A percentile compares a stretch with the other conserved stretches of the same genome.
phyloP scores from a whole-genome alignment of 2,888 invertebrate genomes.

The Pocota personata region DNA sequence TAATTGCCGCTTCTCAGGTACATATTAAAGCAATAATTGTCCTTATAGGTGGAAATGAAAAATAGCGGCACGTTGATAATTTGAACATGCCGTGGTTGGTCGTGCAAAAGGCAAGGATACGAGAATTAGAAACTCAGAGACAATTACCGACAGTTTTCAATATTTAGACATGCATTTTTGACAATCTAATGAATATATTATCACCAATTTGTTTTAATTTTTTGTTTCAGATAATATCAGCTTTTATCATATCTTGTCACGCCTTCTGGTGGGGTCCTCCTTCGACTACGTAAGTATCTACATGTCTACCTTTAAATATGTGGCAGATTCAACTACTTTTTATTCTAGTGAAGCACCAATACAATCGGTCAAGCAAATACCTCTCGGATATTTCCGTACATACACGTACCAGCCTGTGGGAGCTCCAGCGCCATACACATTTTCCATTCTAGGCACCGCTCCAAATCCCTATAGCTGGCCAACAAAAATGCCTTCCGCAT shows the following conservation, averaged over 20 bases:
- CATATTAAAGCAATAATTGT: too few species aligned
- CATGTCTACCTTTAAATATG: neutral
- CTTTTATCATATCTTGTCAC: neutral
- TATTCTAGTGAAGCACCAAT: constrained; percentile 60
- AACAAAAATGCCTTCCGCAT: constrained; percentile 74
- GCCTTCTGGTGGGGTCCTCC: constrained; percentile 63
- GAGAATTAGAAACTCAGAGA: too few species aligned
- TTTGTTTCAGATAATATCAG: constrained; percentile 35
- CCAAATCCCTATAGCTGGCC: constrained; percentile 67
- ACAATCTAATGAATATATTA: too few species aligned
- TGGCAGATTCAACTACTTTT: too few species aligned
- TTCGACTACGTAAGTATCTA: constrained; percentile 46
- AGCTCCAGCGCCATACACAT: constrained; percentile 76
- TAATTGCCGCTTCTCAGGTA: too few species aligned
- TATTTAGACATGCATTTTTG: too few species aligned
- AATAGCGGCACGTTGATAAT: too few species aligned
- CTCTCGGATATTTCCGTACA: constrained; percentile 81
- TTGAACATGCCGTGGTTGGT: too few species aligned
- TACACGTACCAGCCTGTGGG: constrained; percentile 81
- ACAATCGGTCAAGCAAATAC: constrained; percentile 79
- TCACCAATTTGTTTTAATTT: too few species aligned
- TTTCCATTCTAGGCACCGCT: constrained; percentile 76
- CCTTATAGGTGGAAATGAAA: too few species aligned
- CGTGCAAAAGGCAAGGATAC: too few species aligned
- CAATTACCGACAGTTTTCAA: too few species aligned